A percentile compares a stretch with the other conserved stretches of the same genome.
These are phyloP conservation scores for Eulemur rubriventer DNA, from an alignment of 2,797 vertebrate genomes.

Conservation along the genomic window DNA sequence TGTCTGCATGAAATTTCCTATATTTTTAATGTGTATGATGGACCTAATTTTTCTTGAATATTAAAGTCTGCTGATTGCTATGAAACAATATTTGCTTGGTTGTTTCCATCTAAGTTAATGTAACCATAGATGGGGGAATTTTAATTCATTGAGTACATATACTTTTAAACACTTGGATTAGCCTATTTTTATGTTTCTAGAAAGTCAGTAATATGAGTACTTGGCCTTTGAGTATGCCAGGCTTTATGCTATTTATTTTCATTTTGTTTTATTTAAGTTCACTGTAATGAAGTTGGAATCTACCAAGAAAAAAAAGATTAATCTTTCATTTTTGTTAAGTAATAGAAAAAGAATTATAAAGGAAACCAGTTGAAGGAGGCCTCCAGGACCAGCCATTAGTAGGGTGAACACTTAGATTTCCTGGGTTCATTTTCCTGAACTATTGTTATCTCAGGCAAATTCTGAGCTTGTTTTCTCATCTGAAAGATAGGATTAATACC, in stretches of 20 bases:
- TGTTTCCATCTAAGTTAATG: constrained; percentile 64
- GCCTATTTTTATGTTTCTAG: constrained; percentile 16
- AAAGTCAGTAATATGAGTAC: neutral
- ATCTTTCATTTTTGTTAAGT: constrained; percentile 31
- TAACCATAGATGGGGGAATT: constrained; percentile 1
- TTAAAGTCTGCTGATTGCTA: constrained; percentile 75
- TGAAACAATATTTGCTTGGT: constrained; percentile 65
- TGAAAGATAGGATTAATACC: neutral
- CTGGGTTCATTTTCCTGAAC: neutral
- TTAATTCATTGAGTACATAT: neutral
- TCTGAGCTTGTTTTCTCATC: neutral
- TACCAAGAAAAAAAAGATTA: neutral
- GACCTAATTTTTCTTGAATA: constrained; percentile 57
- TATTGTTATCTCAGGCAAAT: neutral
- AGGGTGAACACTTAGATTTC: neutral
- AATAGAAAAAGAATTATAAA: constrained; percentile 13
- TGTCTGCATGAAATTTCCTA: constrained; percentile 48
- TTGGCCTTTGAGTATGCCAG: neutral
- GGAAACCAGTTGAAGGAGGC: neutral
- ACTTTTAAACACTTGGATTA: neutral
- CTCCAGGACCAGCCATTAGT: neutral
- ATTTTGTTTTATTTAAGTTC: constrained; percentile 7
- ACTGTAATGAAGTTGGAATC: neutral
- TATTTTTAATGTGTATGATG: constrained; percentile 55
- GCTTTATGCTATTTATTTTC: neutral